Evolutionary conservation across 2,797 vertebrate species (phyloP).

Genomic region (Hydrocynus forskahlii): DNA sequence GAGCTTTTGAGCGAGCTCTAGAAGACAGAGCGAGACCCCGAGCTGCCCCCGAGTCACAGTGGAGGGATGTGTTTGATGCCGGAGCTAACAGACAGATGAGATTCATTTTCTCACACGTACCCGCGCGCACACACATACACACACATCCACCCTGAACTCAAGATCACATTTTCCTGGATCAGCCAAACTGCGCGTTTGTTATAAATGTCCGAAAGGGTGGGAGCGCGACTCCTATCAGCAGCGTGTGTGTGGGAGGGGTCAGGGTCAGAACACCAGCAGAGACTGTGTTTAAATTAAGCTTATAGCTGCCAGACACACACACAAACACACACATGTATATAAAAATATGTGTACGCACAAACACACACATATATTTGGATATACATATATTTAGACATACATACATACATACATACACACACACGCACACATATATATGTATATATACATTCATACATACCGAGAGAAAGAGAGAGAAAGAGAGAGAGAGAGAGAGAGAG

Average conservation of each 20-base stretch:
- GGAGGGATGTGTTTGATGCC: slow-evolving; percentile 35
- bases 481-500: no score
- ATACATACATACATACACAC: no score
- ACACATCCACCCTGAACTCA: neutral
- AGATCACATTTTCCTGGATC: neutral
- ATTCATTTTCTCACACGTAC: slow-evolving; percentile 1
- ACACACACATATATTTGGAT: no score
- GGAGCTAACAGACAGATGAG: slow-evolving; percentile 40
- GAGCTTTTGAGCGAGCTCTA: slow-evolving; percentile 23
- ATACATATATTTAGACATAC: no score
- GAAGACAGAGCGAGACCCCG: slow-evolving; percentile 17
- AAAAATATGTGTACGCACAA: no score
- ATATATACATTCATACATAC: no score
- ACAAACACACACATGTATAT: neutral
- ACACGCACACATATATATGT: no score
- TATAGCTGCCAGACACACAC: neutral
- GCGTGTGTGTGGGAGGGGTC: slow-evolving; percentile 1
- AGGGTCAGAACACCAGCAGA: slow-evolving; percentile 29
- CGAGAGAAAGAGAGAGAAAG: no score
- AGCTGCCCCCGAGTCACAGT: slow-evolving; percentile 21
- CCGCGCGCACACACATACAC: no score
- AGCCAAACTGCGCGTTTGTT: neutral
- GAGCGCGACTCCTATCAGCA: slow-evolving; percentile 5
- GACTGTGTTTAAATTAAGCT: slow-evolving; percentile 21
- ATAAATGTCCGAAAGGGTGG: neutral